Evolutionary conservation across 2,888 invertebrate genomes (phyloP).

Genomic region (Sepioteuthis lessoniana): DNA sequence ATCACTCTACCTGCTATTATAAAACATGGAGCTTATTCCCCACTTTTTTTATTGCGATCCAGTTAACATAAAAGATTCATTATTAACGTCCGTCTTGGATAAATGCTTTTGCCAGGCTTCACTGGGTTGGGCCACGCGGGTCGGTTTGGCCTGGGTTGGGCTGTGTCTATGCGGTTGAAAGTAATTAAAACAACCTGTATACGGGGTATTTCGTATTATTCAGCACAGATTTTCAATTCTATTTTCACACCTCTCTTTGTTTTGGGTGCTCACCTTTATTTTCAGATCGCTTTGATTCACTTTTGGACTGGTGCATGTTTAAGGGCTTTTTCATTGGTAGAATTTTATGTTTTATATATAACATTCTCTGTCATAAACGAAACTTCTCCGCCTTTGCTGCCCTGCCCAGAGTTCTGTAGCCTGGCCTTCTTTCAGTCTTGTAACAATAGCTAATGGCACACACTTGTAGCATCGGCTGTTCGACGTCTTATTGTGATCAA

Average conservation of each 20-base stretch:
- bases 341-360: not conserved
- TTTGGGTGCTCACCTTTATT: not conserved
- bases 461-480: not conserved
- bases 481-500: not conserved
- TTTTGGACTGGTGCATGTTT: not conserved
- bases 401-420: not conserved
- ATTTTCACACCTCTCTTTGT: slow-evolving; percentile 2
- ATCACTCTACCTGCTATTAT: not conserved
- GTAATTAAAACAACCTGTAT: not conserved
- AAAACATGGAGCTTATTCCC: not conserved
- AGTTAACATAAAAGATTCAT: not conserved
- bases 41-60: not conserved
- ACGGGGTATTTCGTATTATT: not conserved
- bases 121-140: not conserved
- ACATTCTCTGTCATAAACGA: not conserved
- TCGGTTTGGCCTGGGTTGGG: not conserved
- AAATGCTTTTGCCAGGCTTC: not conserved
- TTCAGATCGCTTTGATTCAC: not conserved
- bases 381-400: not conserved
- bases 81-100: not conserved
- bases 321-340: not conserved
- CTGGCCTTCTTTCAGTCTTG: not conserved
- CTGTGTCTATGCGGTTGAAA: not conserved
- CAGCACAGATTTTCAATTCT: not conserved
- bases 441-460: not conserved